phyloP scores from a whole-genome alignment of 2,797 vertebrate species.

The Parotocinclus haroldoi region DNA sequence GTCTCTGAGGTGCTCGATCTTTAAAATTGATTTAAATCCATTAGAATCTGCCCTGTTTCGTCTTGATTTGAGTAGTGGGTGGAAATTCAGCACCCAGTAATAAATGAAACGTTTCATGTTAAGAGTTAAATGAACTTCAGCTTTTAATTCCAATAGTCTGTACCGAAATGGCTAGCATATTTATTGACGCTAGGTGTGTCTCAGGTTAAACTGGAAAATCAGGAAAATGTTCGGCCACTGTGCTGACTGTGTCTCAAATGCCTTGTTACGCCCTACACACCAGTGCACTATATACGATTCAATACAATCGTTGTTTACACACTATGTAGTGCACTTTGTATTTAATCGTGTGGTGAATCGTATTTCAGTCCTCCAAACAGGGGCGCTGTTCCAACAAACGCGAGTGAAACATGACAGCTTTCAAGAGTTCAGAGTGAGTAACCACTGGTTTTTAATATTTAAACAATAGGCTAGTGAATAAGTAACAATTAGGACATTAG shows the following conservation, averaged over 20 bases:
- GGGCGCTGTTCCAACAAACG: background rate
- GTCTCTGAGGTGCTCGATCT: no score
- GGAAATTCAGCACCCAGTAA: conserved; percentile 12
- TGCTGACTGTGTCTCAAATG: background rate
- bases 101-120: no score
- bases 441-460: no score
- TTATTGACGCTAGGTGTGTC: conserved; percentile 1
- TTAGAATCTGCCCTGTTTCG: no score
- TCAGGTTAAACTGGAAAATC: conserved; percentile 14
- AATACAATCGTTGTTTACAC: background rate
- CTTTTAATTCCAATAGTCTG: background rate
- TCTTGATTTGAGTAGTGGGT: no score
- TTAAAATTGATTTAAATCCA: no score
- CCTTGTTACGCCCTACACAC: no score
- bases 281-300: background rate
- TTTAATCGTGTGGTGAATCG: no score
- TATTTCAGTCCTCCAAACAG: background rate
- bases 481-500: no score
- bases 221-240: conserved; percentile 1
- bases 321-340: background rate
- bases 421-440: conserved; percentile 6
- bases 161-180: background rate
- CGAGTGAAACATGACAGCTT: conserved; percentile 1
- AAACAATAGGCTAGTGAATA: no score
- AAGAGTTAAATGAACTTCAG: background rate